phyloP scores from a whole-genome alignment of 1,140 invertebrate species.

The Trialeurodes vaporariorum region DNA sequence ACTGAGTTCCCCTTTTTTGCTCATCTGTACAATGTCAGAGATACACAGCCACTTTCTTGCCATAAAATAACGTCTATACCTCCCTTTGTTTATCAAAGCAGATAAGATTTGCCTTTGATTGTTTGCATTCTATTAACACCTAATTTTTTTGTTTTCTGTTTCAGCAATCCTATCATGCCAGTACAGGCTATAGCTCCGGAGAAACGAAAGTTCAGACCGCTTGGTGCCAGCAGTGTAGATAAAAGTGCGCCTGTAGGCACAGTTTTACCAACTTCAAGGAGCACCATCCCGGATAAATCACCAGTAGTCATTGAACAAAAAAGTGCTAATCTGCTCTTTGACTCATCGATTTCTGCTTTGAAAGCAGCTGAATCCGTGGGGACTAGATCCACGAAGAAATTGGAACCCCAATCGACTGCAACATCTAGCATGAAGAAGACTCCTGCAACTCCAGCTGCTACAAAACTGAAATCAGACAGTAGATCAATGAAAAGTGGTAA shows the following conservation, averaged over 20 bases:
- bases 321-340: too few species aligned
- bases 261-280: conserved; percentile 41
- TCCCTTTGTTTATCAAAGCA: background rate
- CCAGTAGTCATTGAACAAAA: background rate
- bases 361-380: background rate
- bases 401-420: background rate
- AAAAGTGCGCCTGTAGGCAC: conserved; percentile 34
- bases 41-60: too few species aligned
- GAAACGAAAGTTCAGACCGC: conserved; percentile 25
- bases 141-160: background rate
- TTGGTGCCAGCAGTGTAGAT: conserved; percentile 10
- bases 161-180: conserved; percentile 10
- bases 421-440: too few species aligned
- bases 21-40: too few species aligned
- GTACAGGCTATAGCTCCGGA: conserved; percentile 4
- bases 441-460: too few species aligned
- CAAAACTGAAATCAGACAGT: too few species aligned
- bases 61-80: too few species aligned
- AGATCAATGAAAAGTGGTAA: too few species aligned
- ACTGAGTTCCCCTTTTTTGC: too few species aligned
- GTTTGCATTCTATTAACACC: background rate
- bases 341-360: background rate
- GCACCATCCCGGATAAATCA: conserved; percentile 9
- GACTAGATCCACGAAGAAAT: background rate
- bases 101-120: background rate